Conservation (phyloP, 2,888 invertebrate species). For the Meiosimyza platycephala region DNA sequence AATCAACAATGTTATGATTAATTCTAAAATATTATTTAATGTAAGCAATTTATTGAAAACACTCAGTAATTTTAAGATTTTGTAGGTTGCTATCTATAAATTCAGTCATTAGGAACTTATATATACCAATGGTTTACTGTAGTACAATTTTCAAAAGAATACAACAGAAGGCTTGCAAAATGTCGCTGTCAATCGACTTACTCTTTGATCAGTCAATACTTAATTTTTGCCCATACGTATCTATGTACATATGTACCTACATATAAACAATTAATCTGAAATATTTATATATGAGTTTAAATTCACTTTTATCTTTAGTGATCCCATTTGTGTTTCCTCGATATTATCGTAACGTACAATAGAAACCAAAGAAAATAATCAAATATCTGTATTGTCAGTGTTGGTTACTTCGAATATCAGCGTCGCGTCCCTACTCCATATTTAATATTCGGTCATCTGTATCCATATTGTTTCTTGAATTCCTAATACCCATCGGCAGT, state of each 20-base stretch:
- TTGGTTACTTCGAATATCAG: too few species aligned
- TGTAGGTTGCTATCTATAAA: too few species aligned
- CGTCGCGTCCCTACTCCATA: neutral
- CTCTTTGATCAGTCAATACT: constrained; percentile 48
- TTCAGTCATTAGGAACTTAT: too few species aligned
- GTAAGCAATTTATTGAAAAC: too few species aligned
- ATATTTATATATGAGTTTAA: constrained; percentile 35
- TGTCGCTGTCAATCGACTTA: constrained; percentile 33
- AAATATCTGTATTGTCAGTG: constrained; percentile 51
- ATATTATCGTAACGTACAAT: neutral
- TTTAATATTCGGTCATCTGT: constrained; percentile 51
- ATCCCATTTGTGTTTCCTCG: neutral
- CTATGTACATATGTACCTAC: too few species aligned
- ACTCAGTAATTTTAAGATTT: too few species aligned
- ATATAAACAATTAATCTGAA: too few species aligned
- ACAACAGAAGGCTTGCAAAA: constrained; percentile 6
- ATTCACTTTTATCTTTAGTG: constrained; percentile 44
- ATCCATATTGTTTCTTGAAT: constrained; percentile 54
- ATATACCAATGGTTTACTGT: neutral
- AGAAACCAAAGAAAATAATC: constrained; percentile 43
- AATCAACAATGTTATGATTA: too few species aligned
- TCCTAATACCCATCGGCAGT: neutral
- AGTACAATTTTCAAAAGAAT: constrained; percentile 5
- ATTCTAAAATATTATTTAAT: too few species aligned
- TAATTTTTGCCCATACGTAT: constrained; percentile 43